Evolutionary conservation across 37 sponge, comb jelly and placozoan genomes (phyloP), one percentile per base, ranked within the genome.

Genomic region (Agelas oroides): DNA sequence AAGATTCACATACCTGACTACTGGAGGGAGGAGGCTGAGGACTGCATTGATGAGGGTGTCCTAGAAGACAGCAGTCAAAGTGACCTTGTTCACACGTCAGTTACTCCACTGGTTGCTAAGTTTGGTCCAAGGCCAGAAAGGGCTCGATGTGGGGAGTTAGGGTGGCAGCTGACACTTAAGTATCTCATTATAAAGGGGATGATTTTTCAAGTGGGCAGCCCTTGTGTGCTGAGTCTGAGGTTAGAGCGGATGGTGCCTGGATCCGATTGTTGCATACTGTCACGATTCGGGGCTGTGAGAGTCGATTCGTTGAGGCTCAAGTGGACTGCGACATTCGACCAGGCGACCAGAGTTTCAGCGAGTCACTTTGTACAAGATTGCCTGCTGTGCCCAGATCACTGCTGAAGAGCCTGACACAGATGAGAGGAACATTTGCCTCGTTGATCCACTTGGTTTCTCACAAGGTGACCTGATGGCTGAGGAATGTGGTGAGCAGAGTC

Each of bases 181-280:
- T 65, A 79, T n/a, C 55, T 56, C 14, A 66, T 79, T 35, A 65
- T 65, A 12, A 79, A 66, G 23, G 85, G n/a, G n/a, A n/a, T n/a
- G n/a, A n/a, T n/a, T n/a, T n/a, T n/a, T n/a, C 56, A 24, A 56
- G 70, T 24, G 71, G 82, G 15, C 40, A 31, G 17, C 70, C 41
- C 12, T 31, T 80, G 30, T 12, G 28, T 11, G 33, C 32, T 35
- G 23, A 24, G 2, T 2, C 46, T 46, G 8, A 3, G 8, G 46
- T 12, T 8, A 8, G 46, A 46, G 46, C 46, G 6, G 8, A 8
- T 12, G 46, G 46, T 46, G 8, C 46, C 46, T 3, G 8, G 46
- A 12, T 46, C 46, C 46, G n/a, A 46, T 8, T 46, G 8, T 8
- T 12, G 8, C 46, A 46, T n/a, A n/a, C 20, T 30, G 65, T 34